Evolutionary conservation across 2,888 invertebrate genomes (phyloP).

Genomic region (Sphinx pinastri): DNA sequence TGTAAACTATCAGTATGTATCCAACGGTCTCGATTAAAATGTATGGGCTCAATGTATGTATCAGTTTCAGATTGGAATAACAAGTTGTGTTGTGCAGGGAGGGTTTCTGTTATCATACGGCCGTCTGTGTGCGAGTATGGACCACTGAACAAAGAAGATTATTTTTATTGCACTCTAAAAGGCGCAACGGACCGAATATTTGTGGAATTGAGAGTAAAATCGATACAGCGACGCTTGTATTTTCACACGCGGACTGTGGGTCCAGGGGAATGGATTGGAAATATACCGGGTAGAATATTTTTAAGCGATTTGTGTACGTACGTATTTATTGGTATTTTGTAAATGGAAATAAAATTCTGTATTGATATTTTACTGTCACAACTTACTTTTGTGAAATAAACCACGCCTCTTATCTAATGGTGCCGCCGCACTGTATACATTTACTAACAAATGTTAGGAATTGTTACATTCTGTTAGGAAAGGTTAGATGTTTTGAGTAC

Average conservation of each 20-base stretch:
- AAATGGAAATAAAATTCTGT: no score
- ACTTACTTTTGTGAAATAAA: no score
- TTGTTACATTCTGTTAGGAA: no score
- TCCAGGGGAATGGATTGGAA: neutral
- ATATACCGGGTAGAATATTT: no score
- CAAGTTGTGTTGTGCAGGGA: constrained; percentile 54
- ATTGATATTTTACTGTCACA: no score
- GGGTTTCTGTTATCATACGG: constrained; percentile 62
- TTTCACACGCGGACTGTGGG: constrained; percentile 34
- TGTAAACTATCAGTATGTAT: constrained; percentile 34
- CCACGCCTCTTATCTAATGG: no score
- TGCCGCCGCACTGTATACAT: no score
- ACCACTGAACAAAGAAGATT: constrained; percentile 76
- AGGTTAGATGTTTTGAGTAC: no score
- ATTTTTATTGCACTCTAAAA: constrained; percentile 79
- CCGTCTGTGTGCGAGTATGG: constrained; percentile 60
- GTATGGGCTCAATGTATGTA: constrained; percentile 48
- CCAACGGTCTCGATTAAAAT: constrained; percentile 30
- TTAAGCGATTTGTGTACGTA: neutral
- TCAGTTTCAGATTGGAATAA: constrained; percentile 64
- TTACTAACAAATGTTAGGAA: no score
- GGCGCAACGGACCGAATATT: constrained; percentile 72
- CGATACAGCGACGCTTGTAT: constrained; percentile 51
- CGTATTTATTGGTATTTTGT: no score
- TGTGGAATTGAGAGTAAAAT: constrained; percentile 72